phyloP scores from a whole-genome alignment of 2,113 vertebrate genomes.

The Halcyon malimbica region DNA sequence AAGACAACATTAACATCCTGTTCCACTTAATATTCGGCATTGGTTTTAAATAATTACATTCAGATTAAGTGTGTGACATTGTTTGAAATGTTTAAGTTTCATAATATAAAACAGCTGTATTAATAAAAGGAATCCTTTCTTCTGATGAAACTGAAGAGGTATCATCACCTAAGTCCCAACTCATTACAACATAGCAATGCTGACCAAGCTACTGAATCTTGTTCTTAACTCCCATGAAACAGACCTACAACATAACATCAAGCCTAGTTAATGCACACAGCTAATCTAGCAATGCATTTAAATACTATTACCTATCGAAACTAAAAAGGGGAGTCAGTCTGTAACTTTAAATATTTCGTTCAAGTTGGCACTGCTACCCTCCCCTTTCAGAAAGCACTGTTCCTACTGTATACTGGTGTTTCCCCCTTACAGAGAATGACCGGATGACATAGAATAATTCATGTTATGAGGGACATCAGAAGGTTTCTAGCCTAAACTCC shows the following conservation, averaged over 20 bases:
- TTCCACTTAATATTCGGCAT: background rate
- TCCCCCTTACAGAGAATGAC: background rate
- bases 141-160: background rate
- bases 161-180: background rate
- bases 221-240: background rate
- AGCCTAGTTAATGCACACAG: background rate
- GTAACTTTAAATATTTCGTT: background rate
- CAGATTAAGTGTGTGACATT: background rate
- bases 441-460: background rate
- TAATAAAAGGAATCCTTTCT: background rate
- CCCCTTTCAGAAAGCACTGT: background rate
- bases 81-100: background rate
- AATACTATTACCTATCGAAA: background rate
- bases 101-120: background rate
- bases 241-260: background rate
- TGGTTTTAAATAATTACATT: background rate
- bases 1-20: background rate
- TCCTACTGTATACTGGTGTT: background rate
- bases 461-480: background rate
- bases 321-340: background rate
- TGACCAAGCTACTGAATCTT: background rate
- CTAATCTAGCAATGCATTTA: background rate
- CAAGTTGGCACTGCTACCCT: background rate
- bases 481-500: background rate
- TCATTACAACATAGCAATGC: background rate